Evolutionary conservation across 2,797 vertebrate genomes (phyloP), one percentile per base, ranked within the genome.

Genomic region (Cyclopterus lumpus): DNA sequence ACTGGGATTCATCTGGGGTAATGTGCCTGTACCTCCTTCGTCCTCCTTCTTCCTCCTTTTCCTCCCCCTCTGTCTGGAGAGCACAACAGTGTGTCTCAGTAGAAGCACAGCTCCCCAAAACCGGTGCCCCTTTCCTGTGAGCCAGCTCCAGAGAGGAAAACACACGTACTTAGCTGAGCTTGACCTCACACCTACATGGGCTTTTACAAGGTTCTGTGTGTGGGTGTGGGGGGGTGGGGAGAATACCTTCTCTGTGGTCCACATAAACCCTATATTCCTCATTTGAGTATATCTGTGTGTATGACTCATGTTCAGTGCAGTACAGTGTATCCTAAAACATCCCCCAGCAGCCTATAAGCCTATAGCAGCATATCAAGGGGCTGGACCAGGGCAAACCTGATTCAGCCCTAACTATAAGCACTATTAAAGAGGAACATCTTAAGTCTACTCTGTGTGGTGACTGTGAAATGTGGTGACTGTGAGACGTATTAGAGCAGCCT

Each of bases 41-140:
- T 77, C 79, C 58, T n/a, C 60, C 94, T 67, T 62, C 73, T 71
- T 60, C 51, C 61, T 78, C 26, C 57, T 69, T 53, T 30, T 64
- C 66, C 77, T 77, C 81, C 61, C 51, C 57, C 81, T 91, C 94
- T 90, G 87, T 89, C 91, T 91, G 90, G 93, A 93, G 91, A 93
- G 90, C 93, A 95, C 88, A 95, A 94, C 86, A 92, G 91, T 92
- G 90, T 87, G 94, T 94, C 95, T 95, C 93, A 94, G 93, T 88
- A 78, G n/a, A 71, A 91, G 87, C 92, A 83, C 76, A 82, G 91
- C 92, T 90, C 94, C 92, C 93, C 90, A 93, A 92, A 93, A 93
- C 93, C 88, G 89, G 93, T 93, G 92, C 94, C 90, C 91, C 94
- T 93, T 90, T 93, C 94, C 95, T 92, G 92, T 88, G 93, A 93